Evolutionary conservation across 1,140 invertebrate genomes (phyloP).

Genomic region (Brachionus angularis): DNA sequence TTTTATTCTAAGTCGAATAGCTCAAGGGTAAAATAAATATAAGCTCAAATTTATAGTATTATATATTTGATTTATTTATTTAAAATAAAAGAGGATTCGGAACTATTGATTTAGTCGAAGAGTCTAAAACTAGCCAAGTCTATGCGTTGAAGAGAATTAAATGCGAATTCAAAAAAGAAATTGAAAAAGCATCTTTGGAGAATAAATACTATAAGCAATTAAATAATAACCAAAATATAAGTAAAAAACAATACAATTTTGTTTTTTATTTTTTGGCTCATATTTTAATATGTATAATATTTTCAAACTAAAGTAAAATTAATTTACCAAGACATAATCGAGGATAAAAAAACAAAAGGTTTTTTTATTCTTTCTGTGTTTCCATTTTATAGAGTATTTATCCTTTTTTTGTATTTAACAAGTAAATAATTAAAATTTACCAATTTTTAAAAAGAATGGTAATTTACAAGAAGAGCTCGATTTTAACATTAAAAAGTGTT

Average conservation of each 20-base stretch:
- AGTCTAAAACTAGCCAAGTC: not conserved
- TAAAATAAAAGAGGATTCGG: conserved; percentile 3
- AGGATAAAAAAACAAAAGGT: not conserved
- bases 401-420: not conserved
- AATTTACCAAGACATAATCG: conserved; percentile 10
- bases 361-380: conserved; percentile 29
- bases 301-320: not conserved
- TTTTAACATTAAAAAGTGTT: not conserved
- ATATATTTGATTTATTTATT: not conserved
- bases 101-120: conserved; percentile 29
- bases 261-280: too few relatives aligned
- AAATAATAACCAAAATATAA: not conserved
- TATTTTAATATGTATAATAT: not conserved
- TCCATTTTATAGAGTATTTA: conserved; percentile 29
- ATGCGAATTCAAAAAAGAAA: conserved; percentile 38
- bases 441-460: not conserved
- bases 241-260: not conserved
- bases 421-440: not conserved
- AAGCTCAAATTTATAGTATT: not conserved
- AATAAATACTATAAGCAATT: conserved; percentile 22
- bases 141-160: conserved; percentile 21
- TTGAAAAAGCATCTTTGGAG: conserved; percentile 15
- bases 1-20: conserved; percentile 29
- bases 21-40: conserved; percentile 4
- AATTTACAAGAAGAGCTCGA: conserved; percentile 13